A percentile compares a stretch with the other conserved stretches of the same genome.
Evolutionary conservation across 2,888 invertebrate genomes (phyloP).

Genomic region (Aphodius sticticus): DNA sequence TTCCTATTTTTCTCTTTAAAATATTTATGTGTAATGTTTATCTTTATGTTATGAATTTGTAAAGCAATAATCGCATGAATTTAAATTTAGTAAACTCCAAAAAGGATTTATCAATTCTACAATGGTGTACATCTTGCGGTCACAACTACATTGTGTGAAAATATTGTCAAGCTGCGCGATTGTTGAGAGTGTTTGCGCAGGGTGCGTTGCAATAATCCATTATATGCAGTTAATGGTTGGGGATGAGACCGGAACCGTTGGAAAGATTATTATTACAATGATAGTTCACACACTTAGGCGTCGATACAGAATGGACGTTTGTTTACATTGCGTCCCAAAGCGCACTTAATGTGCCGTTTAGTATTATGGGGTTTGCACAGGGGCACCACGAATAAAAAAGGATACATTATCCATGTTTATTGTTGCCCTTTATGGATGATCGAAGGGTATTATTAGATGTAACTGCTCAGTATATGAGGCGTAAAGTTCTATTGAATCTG

Average conservation of each 20-base stretch:
- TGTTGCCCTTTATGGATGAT: too few species aligned
- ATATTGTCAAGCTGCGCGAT: conserved; percentile 4
- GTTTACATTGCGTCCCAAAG: not conserved
- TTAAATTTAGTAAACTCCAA: not conserved
- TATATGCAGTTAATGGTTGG: not conserved
- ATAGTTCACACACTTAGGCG: conserved; percentile 4
- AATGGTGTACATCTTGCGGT: not conserved
- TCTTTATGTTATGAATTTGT: too few species aligned
- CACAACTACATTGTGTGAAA: not conserved
- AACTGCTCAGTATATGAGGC: too few species aligned
- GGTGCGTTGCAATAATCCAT: not conserved
- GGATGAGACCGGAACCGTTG: conserved; percentile 4
- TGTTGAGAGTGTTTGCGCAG: not conserved
- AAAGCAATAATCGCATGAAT: too few species aligned
- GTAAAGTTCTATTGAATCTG: too few species aligned
- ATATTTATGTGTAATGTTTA: too few species aligned
- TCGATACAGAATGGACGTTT: not conserved
- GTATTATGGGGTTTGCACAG: not conserved
- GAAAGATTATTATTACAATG: conserved; percentile 4
- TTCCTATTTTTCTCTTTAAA: too few species aligned
- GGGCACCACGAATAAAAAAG: not conserved
- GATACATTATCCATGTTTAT: too few species aligned
- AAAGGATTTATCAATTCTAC: not conserved
- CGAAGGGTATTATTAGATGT: too few species aligned
- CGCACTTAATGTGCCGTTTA: not conserved